Percentiles rank a stretch among this genome's conserved stretches.
Conservation (phyloP, 1,140 invertebrate genomes). For the Bombus vancouverensis region DNA sequence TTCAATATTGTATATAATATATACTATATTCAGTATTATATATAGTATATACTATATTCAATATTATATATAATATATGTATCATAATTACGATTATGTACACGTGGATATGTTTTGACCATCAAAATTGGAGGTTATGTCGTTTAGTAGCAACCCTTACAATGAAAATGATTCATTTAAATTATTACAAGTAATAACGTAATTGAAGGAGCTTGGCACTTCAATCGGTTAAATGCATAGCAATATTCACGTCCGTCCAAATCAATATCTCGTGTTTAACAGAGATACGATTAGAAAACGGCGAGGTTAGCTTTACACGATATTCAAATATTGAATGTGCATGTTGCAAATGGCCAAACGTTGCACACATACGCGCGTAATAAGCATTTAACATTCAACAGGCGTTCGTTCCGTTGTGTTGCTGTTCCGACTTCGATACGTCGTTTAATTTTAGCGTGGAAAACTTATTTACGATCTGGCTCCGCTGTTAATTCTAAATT, state of each 20-base stretch:
- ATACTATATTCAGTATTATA: no score
- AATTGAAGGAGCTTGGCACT: background rate
- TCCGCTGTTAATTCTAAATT: conserved; percentile 27
- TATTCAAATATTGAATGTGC: background rate
- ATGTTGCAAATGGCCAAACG: background rate
- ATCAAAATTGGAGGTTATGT: background rate
- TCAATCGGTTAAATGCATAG: background rate
- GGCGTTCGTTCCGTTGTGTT: background rate
- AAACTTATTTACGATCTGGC: conserved; percentile 32
- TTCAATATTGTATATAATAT: no score
- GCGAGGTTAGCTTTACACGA: background rate
- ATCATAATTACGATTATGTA: no score
- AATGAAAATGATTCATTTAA: background rate
- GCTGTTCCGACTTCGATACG: conserved; percentile 11
- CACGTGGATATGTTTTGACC: background rate
- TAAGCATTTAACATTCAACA: background rate
- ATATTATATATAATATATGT: no score
- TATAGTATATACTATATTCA: no score
- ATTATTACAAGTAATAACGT: no score
- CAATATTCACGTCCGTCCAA: background rate
- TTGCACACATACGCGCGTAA: no score
- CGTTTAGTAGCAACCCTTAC: background rate
- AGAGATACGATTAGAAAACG: background rate
- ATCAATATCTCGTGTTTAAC: background rate
- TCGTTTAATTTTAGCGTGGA: conserved; percentile 25